A percentile compares a stretch with the other conserved stretches of the same genome.
These are phyloP conservation scores for Eudyptes chrysolophus DNA, from an alignment of 2,113 vertebrate species.

Conservation along the genomic window DNA sequence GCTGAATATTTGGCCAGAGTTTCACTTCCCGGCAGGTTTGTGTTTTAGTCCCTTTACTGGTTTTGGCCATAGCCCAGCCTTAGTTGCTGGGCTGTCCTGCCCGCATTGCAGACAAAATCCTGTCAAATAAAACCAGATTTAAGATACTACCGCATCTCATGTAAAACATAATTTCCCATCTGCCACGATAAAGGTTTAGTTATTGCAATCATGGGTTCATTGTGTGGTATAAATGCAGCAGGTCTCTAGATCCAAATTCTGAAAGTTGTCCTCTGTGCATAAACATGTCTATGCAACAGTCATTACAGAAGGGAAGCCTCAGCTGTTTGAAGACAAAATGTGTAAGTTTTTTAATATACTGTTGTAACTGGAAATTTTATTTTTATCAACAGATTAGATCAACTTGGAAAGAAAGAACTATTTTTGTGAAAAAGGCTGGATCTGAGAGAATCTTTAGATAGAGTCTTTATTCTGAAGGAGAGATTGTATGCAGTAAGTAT, in stretches of 20 bases:
- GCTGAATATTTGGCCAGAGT: not conserved
- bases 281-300: not conserved
- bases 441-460: not conserved
- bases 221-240: not conserved
- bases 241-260: not conserved
- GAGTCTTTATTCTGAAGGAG: not conserved
- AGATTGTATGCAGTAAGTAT: not conserved
- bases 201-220: not conserved
- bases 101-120: not conserved
- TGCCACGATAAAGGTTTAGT: not conserved
- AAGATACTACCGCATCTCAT: fast-evolving
- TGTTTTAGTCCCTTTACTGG: not conserved
- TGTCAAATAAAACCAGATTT: not conserved
- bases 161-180: not conserved
- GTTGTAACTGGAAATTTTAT: not conserved
- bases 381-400: not conserved
- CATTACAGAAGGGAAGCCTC: not conserved
- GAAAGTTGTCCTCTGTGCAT: not conserved
- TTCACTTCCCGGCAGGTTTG: not conserved
- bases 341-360: not conserved
- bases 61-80: not conserved
- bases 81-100: not conserved
- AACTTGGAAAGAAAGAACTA: not conserved
- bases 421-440: not conserved
- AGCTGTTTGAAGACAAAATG: not conserved